Percentiles rank a stretch among this genome's conserved stretches.
Conservation (phyloP, 2,888 invertebrate species). For the Automeris io region DNA sequence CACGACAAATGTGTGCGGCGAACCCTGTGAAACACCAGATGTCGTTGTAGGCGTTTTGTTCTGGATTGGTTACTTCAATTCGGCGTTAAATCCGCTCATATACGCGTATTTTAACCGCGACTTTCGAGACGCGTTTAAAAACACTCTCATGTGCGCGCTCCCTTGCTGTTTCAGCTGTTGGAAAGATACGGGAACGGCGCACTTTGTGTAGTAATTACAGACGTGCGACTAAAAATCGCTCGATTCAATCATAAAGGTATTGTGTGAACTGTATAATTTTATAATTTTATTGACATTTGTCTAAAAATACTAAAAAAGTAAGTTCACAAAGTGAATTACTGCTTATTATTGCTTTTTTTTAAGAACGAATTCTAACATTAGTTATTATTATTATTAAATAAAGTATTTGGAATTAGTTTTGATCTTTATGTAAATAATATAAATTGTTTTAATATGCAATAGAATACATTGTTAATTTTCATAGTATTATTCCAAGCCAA, state of each 20-base stretch:
- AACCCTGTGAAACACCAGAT: conserved; percentile 88
- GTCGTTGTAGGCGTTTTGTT: conserved; percentile 93
- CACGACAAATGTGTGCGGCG: conserved; percentile 88
- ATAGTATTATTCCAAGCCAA: too few relatives aligned
- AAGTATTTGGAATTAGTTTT: too few relatives aligned
- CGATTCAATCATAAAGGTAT: conserved; percentile 11
- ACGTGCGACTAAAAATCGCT: conserved; percentile 25
- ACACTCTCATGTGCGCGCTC: conserved; percentile 89
- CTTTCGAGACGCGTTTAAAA: conserved; percentile 97
- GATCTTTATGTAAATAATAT: too few relatives aligned
- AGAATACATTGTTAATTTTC: too few relatives aligned
- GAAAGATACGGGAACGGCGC: conserved; percentile 79
- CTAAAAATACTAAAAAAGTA: too few relatives aligned
- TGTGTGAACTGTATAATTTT: neutral
- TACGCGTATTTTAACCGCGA: conserved; percentile 98
- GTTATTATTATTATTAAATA: too few relatives aligned
- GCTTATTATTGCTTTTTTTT: too few relatives aligned
- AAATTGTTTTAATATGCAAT: too few relatives aligned
- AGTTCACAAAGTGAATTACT: too few relatives aligned
- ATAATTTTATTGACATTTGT: too few relatives aligned
- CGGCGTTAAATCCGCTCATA: conserved; percentile 95
- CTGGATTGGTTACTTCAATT: conserved; percentile 99
- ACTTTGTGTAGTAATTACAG: conserved; percentile 69
- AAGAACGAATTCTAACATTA: too few relatives aligned
- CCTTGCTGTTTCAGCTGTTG: conserved; percentile 88